Evolutionary conservation across 2,113 vertebrate genomes (phyloP), one percentile per base, ranked within the genome.

Genomic region (Oxyruncus cristatus): DNA sequence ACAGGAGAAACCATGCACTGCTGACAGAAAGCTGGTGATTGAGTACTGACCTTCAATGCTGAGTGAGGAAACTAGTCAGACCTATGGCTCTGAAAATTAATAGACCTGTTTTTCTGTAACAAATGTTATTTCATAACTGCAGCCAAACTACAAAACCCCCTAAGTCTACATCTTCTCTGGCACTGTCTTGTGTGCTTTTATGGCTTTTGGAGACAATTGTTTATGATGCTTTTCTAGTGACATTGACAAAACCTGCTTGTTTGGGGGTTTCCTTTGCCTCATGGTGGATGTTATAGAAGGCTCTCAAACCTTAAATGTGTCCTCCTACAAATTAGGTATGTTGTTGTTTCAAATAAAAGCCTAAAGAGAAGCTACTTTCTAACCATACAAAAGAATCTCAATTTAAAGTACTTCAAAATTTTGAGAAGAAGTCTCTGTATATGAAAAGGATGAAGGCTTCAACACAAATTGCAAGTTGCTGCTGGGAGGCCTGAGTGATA

Each of bases 41-140:
- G 26, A 35, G 12, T 27, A 27, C 7, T 49, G 59, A 39, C 8
- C 26, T 66, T 52, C 41, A 62, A 4, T 46, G 35, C 26, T 9
- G 7, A 49, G 37, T 46, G 50, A 73, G 47, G 11, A 67, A 18
- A 37, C 22, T 14, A 63, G 32, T 15, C n/a, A 92, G 47, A 39
- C 13, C n/a, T 23, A 22, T 0, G 0, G 10, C 26, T 77, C 47
- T 62, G 42, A 77, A 94, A 89, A 77, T 41, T 33, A 70, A 19
- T 41, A 41, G 12, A 41, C 1, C 2, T 32, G 1, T 0, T 44
- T 66, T 44, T 44, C 63, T 15, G 4, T 63, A 55, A 61, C 1
- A 61, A 91, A 56, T 12, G 2, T 32, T 75, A 50, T 63, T 90
- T 85, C 52, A 55, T 56, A 70, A 35, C 1, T 14, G 17, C 23